Percentiles rank a stretch among this genome's conserved stretches.
Conservation (phyloP, 2,113 vertebrate genomes). For the Donacobius atricapilla region DNA sequence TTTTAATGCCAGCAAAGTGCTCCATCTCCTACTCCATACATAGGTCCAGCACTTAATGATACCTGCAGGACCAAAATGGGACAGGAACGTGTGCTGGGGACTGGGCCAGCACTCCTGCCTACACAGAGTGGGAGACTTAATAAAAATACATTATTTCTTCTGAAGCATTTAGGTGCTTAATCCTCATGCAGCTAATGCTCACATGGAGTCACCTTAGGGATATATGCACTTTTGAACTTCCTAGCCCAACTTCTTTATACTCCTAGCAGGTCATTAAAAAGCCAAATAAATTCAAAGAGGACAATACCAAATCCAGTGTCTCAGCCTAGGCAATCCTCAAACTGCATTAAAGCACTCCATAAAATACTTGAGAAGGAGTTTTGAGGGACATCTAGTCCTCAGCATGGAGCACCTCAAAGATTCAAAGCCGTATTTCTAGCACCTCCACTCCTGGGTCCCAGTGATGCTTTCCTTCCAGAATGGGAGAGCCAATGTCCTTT, state of each 20-base stretch:
- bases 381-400: background rate
- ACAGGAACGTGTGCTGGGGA: rapidly evolving
- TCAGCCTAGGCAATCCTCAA: background rate
- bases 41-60: background rate
- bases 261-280: background rate
- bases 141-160: background rate
- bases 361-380: background rate
- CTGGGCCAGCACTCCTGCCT: rapidly evolving
- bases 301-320: background rate
- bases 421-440: background rate
- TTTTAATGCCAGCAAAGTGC: background rate
- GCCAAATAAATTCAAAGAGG: background rate
- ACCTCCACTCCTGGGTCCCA: background rate
- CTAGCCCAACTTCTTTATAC: background rate
- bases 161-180: background rate
- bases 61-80: background rate
- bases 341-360: background rate
- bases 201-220: rapidly evolving
- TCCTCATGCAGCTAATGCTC: background rate
- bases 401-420: background rate
- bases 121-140: background rate
- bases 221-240: background rate
- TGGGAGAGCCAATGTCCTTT: background rate
- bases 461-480: background rate
- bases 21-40: background rate